Base-by-base conservation (phyloP, 2,113 vertebrate species). In the Larimichthys crocea region DNA sequence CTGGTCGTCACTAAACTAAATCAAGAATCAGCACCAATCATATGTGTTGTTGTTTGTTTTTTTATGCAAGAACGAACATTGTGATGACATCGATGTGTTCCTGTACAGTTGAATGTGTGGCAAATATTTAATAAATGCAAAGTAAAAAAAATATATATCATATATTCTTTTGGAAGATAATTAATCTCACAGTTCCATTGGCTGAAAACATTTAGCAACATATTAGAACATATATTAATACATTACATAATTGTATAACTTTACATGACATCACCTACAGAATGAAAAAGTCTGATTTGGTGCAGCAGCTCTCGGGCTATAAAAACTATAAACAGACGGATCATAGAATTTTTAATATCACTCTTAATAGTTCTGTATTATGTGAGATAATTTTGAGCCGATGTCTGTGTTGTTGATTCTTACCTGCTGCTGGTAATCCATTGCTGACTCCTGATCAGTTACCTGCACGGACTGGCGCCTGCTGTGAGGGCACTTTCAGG, bases 341-440 rank as follows among this genome's bases (percentile, higher is more conserved):
- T 42, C 1, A 46, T 10, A 20, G 0, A 40, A 8, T 40, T 40
- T 26, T 8, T 40, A 40, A 40, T 9, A 9, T 40, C 35, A 29
- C 1, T 60, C 1, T 61, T 40, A 12, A n/a, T 14, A 29, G n/a
- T 49, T 31, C 3, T 14, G 6, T 29, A n/a, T 35, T 14, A 53
- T 48, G 0, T 0, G 4, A 55, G 20, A 72, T 46, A 10, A n/a
- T n/a, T n/a, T 4, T 60, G 12, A 24, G 52, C 10, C 9, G 17
- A 1, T n/a, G 8, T 46, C 11, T 52, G 19, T 53, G 55, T 22
- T 17, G n/a, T 14, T 29, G 14, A 4, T 50, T 73, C 74, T 78
- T 77, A 83, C 81, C 81, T 77, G 81, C 20, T 46, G 11, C 15
- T n/a, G 3, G 31, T 55, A 67, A 31, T 73, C 68, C 81, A 83